phyloP scores from a whole-genome alignment of 2,888 invertebrate species.

The Branchellion lobata region DNA sequence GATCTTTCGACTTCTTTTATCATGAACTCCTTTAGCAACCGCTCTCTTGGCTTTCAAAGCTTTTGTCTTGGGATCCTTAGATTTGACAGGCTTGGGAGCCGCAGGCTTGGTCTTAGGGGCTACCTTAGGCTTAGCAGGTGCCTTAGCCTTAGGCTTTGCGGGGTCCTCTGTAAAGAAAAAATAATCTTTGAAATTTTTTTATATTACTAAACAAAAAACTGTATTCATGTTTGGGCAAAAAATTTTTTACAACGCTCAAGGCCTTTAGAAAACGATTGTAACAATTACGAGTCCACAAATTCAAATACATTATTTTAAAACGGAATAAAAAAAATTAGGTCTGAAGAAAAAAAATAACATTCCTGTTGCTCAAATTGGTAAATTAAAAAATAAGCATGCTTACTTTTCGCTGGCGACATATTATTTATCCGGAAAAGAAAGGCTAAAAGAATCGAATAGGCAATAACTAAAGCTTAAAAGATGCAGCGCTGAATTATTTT shows the following conservation, averaged over 20 bases:
- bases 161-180: conserved; percentile 8
- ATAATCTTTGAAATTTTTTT: background rate
- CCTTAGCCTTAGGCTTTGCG: conserved; percentile 43
- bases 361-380: too few relatives aligned
- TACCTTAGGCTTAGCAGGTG: conserved; percentile 46
- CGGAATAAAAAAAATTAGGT: too few relatives aligned
- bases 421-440: conserved; percentile 28
- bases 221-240: too few relatives aligned
- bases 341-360: background rate
- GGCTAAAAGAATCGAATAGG: background rate
- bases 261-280: too few relatives aligned
- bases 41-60: conserved; percentile 76
- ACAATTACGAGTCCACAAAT: too few relatives aligned
- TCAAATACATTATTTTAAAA: too few relatives aligned
- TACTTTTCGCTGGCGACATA: conserved; percentile 36
- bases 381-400: conserved; percentile 17
- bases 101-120: conserved; percentile 27
- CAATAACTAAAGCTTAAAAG: background rate
- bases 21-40: conserved; percentile 87
- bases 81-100: conserved; percentile 39
- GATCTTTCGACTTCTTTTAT: conserved; percentile 82
- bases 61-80: conserved; percentile 56
- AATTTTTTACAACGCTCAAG: too few relatives aligned
- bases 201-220: too few relatives aligned
- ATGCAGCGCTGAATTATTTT: too few relatives aligned